Conservation (phyloP, 2,113 vertebrate genomes). For the Mirza zaza region DNA sequence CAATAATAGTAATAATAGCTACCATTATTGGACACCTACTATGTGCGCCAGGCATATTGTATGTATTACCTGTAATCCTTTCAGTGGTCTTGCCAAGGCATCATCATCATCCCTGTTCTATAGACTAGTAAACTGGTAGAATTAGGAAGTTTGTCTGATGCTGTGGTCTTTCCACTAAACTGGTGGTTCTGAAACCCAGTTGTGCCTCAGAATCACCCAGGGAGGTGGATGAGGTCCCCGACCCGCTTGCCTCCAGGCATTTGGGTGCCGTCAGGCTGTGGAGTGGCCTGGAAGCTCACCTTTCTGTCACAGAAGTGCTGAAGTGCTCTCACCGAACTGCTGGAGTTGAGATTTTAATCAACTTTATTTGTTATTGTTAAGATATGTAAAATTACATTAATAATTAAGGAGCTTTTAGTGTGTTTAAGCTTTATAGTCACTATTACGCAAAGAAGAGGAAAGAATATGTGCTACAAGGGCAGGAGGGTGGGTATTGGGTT, state of each 20-base stretch:
- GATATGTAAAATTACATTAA: background rate
- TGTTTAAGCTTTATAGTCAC: background rate
- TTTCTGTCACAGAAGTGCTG: background rate
- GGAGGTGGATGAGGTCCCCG: background rate
- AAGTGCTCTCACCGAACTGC: background rate
- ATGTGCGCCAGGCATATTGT: background rate
- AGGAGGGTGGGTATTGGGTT: background rate
- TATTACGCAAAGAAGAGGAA: background rate
- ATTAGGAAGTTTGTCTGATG: background rate
- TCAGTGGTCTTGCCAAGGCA: background rate
- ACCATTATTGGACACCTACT: no score
- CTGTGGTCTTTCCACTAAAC: background rate
- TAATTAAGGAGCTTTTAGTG: background rate
- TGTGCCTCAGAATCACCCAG: background rate
- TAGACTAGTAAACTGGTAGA: background rate
- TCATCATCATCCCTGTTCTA: no score
- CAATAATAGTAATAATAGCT: background rate
- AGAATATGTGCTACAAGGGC: background rate
- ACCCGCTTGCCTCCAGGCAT: background rate
- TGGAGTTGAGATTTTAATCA: background rate
- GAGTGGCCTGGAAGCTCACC: background rate
- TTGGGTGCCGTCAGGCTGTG: background rate
- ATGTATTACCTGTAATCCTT: fast-evolving
- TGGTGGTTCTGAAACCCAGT: background rate
- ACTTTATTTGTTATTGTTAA: background rate